phyloP scores from a whole-genome alignment of 2,888 invertebrate genomes.

The Piscicola geometra region DNA sequence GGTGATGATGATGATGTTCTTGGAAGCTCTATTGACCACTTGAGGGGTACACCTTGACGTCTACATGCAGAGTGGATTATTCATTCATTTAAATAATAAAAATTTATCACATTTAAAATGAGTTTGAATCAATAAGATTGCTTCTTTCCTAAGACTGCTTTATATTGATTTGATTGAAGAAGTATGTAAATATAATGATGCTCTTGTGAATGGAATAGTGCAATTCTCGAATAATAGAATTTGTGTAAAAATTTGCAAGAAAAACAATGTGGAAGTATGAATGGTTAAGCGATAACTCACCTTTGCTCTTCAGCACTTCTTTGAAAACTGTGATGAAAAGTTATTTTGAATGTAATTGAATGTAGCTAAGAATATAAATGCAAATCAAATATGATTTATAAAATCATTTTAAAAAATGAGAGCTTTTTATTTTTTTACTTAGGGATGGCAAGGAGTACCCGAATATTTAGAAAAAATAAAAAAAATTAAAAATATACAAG shows the following conservation, averaged over 20 bases:
- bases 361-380: background rate
- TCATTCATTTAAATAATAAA: background rate
- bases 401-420: background rate
- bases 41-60: conserved; percentile 3
- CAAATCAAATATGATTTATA: background rate
- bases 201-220: too few species aligned
- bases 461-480: too few species aligned
- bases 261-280: background rate
- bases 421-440: too few species aligned
- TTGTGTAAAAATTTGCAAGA: background rate
- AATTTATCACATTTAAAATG: background rate
- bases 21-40: background rate
- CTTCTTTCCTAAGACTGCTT: too few species aligned
- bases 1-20: too few species aligned
- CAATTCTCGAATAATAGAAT: too few species aligned
- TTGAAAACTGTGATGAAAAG: background rate
- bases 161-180: too few species aligned
- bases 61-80: background rate
- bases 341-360: background rate
- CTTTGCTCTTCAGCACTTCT: conserved; percentile 5
- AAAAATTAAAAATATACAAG: too few species aligned
- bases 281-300: background rate
- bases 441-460: too few species aligned
- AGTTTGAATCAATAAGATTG: background rate
- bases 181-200: too few species aligned